Evolutionary conservation across 2,113 vertebrate species (phyloP).

Genomic region (Ptilonorhynchus violaceus): DNA sequence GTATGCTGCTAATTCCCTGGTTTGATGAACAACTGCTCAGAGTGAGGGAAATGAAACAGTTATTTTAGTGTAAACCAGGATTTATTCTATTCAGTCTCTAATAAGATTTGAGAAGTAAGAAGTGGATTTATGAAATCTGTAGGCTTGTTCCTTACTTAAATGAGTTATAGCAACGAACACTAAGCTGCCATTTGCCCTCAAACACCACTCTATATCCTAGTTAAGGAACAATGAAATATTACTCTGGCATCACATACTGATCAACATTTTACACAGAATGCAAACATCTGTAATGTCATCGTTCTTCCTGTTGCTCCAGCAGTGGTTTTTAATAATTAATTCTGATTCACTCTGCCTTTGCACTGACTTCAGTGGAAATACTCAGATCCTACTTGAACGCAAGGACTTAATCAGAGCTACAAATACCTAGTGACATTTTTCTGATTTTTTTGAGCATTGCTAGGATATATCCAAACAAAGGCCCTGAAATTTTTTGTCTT

Average conservation of each 20-base stretch:
- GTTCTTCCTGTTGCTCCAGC: background rate
- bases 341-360: background rate
- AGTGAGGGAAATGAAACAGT: background rate
- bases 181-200: background rate
- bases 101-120: slow-evolving; percentile 38
- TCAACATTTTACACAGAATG: background rate
- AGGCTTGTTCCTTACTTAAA: background rate
- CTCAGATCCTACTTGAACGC: background rate
- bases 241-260: background rate
- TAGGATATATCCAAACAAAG: background rate
- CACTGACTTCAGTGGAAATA: background rate
- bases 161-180: background rate
- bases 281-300: background rate
- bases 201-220: background rate
- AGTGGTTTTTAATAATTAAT: background rate
- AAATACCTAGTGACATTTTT: background rate
- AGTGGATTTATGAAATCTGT: slow-evolving; percentile 19
- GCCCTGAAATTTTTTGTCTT: background rate
- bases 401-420: background rate
- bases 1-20: background rate
- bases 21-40: background rate
- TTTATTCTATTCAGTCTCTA: slow-evolving; percentile 7
- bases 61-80: slow-evolving; percentile 3
- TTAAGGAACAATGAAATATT: background rate
- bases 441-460: background rate